A percentile compares a stretch with the other conserved stretches of the same genome.
Conservation (phyloP, 1,140 invertebrate species). For the Ostrea edulis region DNA sequence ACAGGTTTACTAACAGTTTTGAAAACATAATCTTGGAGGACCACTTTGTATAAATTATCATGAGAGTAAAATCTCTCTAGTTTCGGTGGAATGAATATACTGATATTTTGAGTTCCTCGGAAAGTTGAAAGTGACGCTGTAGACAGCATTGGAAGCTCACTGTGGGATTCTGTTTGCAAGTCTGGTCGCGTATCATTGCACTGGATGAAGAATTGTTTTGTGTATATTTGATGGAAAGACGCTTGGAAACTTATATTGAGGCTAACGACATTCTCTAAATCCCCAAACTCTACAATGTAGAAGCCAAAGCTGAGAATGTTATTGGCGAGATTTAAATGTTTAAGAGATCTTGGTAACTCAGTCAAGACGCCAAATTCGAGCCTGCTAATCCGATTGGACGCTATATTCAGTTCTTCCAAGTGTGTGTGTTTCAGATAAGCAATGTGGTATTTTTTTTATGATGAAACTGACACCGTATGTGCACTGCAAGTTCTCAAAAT, state of each 20-base stretch:
- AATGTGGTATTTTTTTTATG: background rate
- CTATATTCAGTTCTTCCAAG: background rate
- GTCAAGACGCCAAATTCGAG: slow-evolving; percentile 10
- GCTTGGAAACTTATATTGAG: background rate
- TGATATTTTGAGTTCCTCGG: background rate
- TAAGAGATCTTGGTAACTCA: background rate
- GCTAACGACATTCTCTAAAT: background rate
- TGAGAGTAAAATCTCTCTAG: background rate
- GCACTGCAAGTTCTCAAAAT: slow-evolving; percentile 5
- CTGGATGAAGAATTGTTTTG: background rate
- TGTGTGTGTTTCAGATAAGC: background rate
- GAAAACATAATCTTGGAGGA: background rate
- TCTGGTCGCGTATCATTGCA: background rate
- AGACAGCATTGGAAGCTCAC: too few species aligned
- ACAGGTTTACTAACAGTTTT: background rate
- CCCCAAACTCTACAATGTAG: background rate
- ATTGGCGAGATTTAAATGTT: background rate
- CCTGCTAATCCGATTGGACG: background rate
- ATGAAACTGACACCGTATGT: slow-evolving; percentile 1
- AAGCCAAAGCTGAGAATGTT: slow-evolving; percentile 27
- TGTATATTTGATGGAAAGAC: background rate
- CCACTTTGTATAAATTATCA: background rate
- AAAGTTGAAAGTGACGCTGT: background rate
- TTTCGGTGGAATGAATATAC: slow-evolving; percentile 1
- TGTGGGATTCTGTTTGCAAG: background rate